Evolutionary conservation across 2,113 vertebrate species (phyloP).

Genomic region (Ia io): DNA sequence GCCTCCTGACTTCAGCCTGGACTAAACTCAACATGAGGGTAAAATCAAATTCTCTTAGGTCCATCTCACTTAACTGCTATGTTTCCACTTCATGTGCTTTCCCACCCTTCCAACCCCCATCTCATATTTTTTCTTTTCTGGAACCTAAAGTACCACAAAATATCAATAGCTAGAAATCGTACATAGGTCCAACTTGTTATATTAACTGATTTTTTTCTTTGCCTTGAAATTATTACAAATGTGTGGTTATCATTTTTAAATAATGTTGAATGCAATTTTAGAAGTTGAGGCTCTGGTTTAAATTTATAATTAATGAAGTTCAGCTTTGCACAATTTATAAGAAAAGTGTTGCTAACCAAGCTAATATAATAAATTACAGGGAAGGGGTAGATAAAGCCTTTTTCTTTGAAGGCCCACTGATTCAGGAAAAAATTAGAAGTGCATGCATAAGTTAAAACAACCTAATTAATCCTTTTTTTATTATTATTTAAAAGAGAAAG

Average conservation of each 20-base stretch:
- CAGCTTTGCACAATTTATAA: not conserved
- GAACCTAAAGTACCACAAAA: not conserved
- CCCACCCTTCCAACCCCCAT: not conserved
- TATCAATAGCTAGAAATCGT: not conserved
- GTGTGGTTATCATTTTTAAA: not conserved
- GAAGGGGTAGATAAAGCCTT: not conserved
- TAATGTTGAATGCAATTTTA: slow-evolving; percentile 26
- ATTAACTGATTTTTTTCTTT: not conserved
- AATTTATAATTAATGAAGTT: not conserved
- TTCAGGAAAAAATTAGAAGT: not conserved
- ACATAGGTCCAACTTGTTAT: not conserved
- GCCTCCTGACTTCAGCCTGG: not conserved
- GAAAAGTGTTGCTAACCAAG: not conserved
- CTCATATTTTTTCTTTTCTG: not conserved
- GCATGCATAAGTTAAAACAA: not conserved
- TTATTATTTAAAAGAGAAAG: not conserved
- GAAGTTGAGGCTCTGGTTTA: not conserved
- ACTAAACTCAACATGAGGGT: not conserved
- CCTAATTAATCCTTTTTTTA: slow-evolving; percentile 1
- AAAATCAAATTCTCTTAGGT: not conserved
- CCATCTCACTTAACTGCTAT: not conserved
- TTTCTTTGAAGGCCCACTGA: not conserved
- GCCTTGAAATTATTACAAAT: not conserved
- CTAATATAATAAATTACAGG: not conserved
- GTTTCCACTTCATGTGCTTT: not conserved